Evolutionary conservation across 2,888 invertebrate genomes (phyloP).

Genomic region (Eledona agricola): DNA sequence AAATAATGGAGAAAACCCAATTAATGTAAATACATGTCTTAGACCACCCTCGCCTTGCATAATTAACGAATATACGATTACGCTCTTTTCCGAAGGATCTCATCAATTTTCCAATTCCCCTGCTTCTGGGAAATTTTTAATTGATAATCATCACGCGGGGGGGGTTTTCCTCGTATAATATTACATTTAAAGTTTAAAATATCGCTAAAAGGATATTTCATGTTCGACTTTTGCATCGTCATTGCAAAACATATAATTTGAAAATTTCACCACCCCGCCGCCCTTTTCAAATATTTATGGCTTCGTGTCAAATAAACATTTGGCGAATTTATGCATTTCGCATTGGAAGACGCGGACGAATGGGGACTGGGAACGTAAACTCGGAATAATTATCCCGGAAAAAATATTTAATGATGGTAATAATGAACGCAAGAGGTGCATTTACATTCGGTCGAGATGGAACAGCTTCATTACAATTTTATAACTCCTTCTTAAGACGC

Average conservation of each 20-base stretch:
- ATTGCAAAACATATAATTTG: constrained; percentile 25
- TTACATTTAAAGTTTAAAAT: constrained; percentile 21
- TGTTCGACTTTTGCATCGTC: constrained; percentile 12
- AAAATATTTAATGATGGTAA: constrained; percentile 26
- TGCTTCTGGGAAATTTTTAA: constrained; percentile 20
- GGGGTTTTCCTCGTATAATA: constrained; percentile 16
- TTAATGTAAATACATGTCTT: constrained; percentile 18
- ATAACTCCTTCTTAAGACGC: constrained; percentile 18
- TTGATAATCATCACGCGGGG: constrained; percentile 25
- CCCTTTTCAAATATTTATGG: constrained; percentile 25
- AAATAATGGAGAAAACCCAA: constrained; percentile 12
- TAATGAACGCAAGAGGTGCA: constrained; percentile 16
- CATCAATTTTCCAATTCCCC: constrained; percentile 15
- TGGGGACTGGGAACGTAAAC: constrained; percentile 16
- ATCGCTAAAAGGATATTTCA: constrained; percentile 7
- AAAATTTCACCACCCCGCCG: constrained; percentile 17
- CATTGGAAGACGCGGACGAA: constrained; percentile 7
- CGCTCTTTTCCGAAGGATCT: constrained; percentile 8
- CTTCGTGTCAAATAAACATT: constrained; percentile 36
- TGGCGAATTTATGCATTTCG: constrained; percentile 22
- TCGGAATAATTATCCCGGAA: constrained; percentile 12
- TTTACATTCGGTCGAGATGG: constrained; percentile 18
- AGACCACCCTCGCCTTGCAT: constrained; percentile 4
- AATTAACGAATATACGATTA: constrained; percentile 15
- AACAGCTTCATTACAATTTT: constrained; percentile 26